Conservation (phyloP, 2,113 vertebrate species). For the Laticauda colubrina region DNA sequence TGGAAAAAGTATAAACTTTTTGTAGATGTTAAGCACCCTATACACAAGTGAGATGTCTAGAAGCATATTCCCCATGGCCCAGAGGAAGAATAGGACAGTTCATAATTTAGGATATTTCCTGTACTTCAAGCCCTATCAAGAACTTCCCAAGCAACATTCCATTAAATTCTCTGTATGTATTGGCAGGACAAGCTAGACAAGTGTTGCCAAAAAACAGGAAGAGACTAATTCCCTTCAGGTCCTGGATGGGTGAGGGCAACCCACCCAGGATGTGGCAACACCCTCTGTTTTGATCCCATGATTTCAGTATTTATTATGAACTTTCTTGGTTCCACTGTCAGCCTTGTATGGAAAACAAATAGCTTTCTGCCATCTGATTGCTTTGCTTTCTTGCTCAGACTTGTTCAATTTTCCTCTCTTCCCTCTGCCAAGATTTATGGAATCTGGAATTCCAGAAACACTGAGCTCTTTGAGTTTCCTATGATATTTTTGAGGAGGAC, state of each 20-base stretch:
- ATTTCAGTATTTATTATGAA: background rate
- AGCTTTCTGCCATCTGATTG: background rate
- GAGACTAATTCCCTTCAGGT: background rate
- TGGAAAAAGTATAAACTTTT: background rate
- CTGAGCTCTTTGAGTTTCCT: background rate
- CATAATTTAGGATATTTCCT: background rate
- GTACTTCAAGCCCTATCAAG: constrained; percentile 1
- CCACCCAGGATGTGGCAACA: constrained; percentile 19
- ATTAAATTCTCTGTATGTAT: background rate
- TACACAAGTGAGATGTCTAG: background rate
- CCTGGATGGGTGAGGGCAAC: background rate
- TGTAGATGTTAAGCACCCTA: background rate
- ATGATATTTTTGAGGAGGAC: background rate
- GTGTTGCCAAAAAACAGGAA: constrained; percentile 30
- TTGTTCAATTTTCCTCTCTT: background rate
- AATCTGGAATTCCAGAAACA: background rate
- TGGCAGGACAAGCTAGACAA: constrained; percentile 22
- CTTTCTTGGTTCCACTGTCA: background rate
- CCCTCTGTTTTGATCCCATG: constrained; percentile 18
- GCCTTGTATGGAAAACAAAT: background rate
- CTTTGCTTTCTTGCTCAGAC: background rate
- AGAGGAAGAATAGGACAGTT: background rate
- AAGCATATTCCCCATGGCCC: background rate
- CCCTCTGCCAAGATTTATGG: background rate
- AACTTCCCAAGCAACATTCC: constrained; percentile 31